phyloP scores from a whole-genome alignment of 2,797 vertebrate species.

The Tokudaia muenninki region DNA sequence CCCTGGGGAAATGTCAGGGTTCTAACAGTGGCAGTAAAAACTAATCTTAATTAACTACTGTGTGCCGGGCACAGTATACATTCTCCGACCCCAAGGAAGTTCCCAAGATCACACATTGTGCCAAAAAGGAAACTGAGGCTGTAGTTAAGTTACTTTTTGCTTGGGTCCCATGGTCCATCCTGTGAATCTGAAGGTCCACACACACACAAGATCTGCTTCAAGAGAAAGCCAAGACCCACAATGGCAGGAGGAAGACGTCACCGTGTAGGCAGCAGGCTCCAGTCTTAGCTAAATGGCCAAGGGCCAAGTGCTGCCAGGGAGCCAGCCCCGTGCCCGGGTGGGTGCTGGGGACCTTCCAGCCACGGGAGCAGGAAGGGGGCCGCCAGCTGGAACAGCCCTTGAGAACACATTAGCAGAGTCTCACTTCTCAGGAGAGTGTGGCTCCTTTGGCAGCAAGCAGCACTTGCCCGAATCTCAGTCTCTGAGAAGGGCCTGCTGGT shows the following conservation, averaged over 20 bases:
- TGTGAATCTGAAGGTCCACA: neutral
- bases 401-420: slow-evolving; percentile 76
- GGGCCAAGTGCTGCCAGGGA: neutral
- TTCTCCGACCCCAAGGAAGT: neutral
- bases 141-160: neutral
- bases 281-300: neutral
- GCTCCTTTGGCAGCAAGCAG: slow-evolving; percentile 60
- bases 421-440: slow-evolving; percentile 66
- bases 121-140: slow-evolving; percentile 39
- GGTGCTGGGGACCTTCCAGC: slow-evolving; percentile 77
- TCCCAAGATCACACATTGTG: too few relatives aligned
- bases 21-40: neutral
- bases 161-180: neutral
- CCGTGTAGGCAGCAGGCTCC: neutral
- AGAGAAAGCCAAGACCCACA: neutral
- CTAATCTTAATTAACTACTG: neutral
- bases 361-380: neutral
- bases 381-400: slow-evolving; percentile 74
- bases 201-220: neutral
- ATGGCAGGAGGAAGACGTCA: neutral
- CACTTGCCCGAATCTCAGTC: slow-evolving; percentile 29
- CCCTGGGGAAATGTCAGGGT: neutral
- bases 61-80: neutral
- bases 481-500: slow-evolving; percentile 65
- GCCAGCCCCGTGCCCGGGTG: slow-evolving; percentile 16